Conservation (phyloP, 1,140 invertebrate genomes). For the Ylistrum balloti region DNA sequence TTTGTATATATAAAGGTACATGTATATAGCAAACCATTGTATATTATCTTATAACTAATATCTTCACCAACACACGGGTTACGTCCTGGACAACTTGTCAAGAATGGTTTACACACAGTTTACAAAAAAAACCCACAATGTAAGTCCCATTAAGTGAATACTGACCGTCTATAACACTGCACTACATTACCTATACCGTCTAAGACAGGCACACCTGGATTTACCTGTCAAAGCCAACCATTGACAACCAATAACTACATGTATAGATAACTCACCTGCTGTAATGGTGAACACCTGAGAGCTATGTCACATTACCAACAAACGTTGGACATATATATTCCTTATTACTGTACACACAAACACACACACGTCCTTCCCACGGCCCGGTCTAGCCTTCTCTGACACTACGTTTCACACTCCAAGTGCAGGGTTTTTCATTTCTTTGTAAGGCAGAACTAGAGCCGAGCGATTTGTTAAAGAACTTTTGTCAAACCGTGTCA, state of each 20-base stretch:
- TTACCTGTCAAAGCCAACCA: background rate
- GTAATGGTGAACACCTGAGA: background rate
- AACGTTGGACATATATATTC: background rate
- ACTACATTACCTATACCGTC: background rate
- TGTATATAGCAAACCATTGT: background rate
- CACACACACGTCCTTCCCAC: slow-evolving; percentile 26
- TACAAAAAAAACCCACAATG: background rate
- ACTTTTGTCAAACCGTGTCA: slow-evolving; percentile 38
- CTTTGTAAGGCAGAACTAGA: slow-evolving; percentile 1
- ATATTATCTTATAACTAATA: background rate
- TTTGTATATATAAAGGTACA: background rate
- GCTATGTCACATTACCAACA: background rate
- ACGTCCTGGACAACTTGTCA: background rate
- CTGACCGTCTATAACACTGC: background rate
- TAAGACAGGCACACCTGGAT: background rate
- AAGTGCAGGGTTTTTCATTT: slow-evolving; percentile 21
- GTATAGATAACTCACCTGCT: background rate
- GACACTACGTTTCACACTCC: background rate
- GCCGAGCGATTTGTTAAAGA: slow-evolving; percentile 36
- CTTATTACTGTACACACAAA: no score
- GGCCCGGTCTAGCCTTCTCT: background rate
- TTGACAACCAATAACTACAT: slow-evolving; percentile 10
- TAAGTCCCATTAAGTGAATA: background rate
- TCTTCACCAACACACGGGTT: background rate
- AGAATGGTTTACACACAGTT: background rate